Evolutionary conservation across 2,888 invertebrate genomes (phyloP).

Genomic region (Heliconius charithonia): DNA sequence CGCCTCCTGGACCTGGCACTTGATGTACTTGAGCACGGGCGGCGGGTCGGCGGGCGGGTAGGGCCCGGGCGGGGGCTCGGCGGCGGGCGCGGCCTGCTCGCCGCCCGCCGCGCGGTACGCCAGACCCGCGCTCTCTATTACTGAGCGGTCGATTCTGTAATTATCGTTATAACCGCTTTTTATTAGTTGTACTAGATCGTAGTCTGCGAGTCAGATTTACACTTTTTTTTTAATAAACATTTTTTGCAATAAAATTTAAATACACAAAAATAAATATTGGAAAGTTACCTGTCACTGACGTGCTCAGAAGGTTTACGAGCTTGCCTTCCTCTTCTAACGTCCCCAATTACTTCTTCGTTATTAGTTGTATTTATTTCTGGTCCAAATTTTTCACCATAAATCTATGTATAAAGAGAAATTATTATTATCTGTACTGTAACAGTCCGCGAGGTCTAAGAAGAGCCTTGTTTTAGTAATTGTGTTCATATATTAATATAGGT

Average conservation of each 20-base stretch:
- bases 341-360: constrained; percentile 81
- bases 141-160: constrained; percentile 72
- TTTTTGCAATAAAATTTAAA: too few relatives aligned
- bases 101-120: constrained; percentile 75
- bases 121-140: constrained; percentile 74
- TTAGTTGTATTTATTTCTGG: constrained; percentile 77
- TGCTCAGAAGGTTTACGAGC: constrained; percentile 91
- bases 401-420: constrained; percentile 65
- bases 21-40: constrained; percentile 73
- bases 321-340: constrained; percentile 75
- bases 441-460: too few relatives aligned
- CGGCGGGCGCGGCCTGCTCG: constrained; percentile 56
- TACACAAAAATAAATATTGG: too few relatives aligned
- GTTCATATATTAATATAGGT: too few relatives aligned
- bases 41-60: constrained; percentile 74
- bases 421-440: too few relatives aligned
- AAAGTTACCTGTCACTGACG: constrained; percentile 83
- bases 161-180: too few relatives aligned
- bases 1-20: constrained; percentile 90
- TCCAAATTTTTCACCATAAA: constrained; percentile 95
- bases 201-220: too few relatives aligned
- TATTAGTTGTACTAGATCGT: too few relatives aligned
- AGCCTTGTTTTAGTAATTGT: too few relatives aligned
- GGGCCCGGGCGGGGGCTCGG: constrained; percentile 56
- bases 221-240: too few relatives aligned